These are phyloP conservation scores for Diorhabda elongata DNA, from an alignment of 1,140 invertebrate genomes.

Conservation along the genomic window DNA sequence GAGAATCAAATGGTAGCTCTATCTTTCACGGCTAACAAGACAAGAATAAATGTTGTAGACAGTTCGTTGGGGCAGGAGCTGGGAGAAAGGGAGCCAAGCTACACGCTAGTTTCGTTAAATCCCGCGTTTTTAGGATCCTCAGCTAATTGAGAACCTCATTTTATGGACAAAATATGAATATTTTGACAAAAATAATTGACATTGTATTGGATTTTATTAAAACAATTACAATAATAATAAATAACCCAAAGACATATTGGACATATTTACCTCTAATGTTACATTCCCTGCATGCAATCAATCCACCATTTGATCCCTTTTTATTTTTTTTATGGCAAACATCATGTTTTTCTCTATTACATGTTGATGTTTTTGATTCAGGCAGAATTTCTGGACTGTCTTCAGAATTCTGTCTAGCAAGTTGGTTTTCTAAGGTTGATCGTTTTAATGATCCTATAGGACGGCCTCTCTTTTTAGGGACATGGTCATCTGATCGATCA, in stretches of 20 bases:
- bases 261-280: conserved; percentile 64
- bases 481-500: conserved; percentile 70
- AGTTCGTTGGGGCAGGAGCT: too few species aligned
- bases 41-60: too few species aligned
- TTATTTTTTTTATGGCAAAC: conserved; percentile 55
- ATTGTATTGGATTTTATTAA: conserved; percentile 41
- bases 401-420: conserved; percentile 32
- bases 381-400: conserved; percentile 44
- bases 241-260: too few species aligned
- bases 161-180: too few species aligned
- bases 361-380: conserved; percentile 44
- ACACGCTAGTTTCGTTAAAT: too few species aligned
- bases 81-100: too few species aligned
- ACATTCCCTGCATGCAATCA: conserved; percentile 75
- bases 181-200: conserved; percentile 27
- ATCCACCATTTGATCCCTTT: conserved; percentile 58
- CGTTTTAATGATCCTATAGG: conserved; percentile 58
- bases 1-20: too few species aligned
- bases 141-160: too few species aligned
- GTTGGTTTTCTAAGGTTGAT: conserved; percentile 52
- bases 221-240: too few species aligned
- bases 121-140: too few species aligned
- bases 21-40: too few species aligned
- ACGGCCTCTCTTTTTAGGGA: conserved; percentile 63
- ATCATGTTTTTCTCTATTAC: conserved; percentile 52